Conservation (phyloP, 2,797 vertebrate species). For the Phataginus tetradactyla region DNA sequence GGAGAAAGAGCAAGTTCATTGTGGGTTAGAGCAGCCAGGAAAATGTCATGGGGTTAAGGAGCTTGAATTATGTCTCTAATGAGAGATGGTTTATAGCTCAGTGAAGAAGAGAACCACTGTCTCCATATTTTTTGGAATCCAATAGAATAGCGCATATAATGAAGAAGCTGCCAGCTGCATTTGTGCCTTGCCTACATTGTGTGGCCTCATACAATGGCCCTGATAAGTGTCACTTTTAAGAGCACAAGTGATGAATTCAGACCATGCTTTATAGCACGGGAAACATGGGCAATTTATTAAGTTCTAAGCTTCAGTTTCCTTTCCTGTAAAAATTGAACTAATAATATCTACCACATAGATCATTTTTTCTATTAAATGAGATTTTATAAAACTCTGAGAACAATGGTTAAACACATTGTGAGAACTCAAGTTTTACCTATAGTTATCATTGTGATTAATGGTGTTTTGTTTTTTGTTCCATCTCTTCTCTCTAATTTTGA, state of each 20-base stretch:
- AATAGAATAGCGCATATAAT: no score
- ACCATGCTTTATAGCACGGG: neutral
- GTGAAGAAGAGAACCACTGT: neutral
- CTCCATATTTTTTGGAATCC: neutral
- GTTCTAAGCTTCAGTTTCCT: neutral
- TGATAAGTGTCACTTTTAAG: neutral
- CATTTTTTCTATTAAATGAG: neutral
- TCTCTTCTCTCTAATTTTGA: neutral
- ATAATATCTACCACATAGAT: neutral
- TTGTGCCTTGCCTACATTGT: neutral
- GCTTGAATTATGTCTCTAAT: neutral
- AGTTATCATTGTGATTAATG: neutral
- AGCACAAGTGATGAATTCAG: neutral
- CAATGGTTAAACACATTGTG: neutral
- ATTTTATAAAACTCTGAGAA: neutral
- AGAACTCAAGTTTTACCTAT: neutral
- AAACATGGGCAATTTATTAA: neutral
- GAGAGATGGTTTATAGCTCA: neutral
- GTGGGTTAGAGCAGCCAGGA: neutral
- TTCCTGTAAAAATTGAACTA: neutral
- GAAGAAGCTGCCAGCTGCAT: neutral
- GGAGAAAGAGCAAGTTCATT: neutral
- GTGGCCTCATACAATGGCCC: no score
- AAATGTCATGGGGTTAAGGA: neutral
- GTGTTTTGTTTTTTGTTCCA: neutral